Evolutionary conservation across 1,140 invertebrate genomes (phyloP).

Genomic region (Drosophila pallidifrons): DNA sequence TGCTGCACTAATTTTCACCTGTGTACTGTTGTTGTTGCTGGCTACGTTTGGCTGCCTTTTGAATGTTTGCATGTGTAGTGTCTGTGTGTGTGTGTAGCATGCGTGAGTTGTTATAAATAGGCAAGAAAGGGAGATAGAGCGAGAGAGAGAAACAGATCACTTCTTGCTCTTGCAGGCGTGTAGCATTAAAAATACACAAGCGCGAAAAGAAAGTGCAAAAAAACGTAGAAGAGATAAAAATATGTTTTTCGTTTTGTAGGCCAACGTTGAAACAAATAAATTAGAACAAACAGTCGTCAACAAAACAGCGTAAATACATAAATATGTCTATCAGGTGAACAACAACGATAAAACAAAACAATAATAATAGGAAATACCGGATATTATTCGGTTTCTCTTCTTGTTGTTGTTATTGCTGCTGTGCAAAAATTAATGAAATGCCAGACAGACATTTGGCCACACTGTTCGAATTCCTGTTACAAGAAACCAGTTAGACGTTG

Average conservation of each 20-base stretch:
- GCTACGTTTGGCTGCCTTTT: slow-evolving; percentile 52
- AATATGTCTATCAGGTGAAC: slow-evolving; percentile 53
- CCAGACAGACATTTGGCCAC: slow-evolving; percentile 45
- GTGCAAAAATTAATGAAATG: slow-evolving; percentile 52
- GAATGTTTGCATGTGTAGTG: slow-evolving; percentile 18
- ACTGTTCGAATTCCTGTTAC: slow-evolving; percentile 70
- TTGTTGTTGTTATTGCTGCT: slow-evolving; percentile 24
- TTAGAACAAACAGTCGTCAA: slow-evolving; percentile 57
- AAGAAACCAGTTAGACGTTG: slow-evolving; percentile 63
- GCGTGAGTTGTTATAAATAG: slow-evolving; percentile 76
- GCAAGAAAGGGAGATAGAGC: slow-evolving; percentile 43
- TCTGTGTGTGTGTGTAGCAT: slow-evolving; percentile 43
- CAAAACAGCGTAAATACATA: slow-evolving; percentile 27
- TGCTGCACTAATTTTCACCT: slow-evolving; percentile 78
- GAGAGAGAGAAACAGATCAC: slow-evolving; percentile 57
- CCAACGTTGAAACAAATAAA: slow-evolving; percentile 64
- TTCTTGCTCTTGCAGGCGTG: slow-evolving; percentile 64
- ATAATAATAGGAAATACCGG: slow-evolving; percentile 47
- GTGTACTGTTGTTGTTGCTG: slow-evolving; percentile 42
- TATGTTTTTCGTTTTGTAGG: slow-evolving; percentile 71
- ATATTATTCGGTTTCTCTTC: slow-evolving; percentile 18
- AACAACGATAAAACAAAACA: slow-evolving; percentile 20
- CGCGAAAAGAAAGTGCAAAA: slow-evolving; percentile 77
- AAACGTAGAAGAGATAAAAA: slow-evolving; percentile 57
- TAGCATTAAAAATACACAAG: slow-evolving; percentile 49